Evolutionary conservation across 2,797 vertebrate genomes (phyloP).

Genomic region (Anas capensis): DNA sequence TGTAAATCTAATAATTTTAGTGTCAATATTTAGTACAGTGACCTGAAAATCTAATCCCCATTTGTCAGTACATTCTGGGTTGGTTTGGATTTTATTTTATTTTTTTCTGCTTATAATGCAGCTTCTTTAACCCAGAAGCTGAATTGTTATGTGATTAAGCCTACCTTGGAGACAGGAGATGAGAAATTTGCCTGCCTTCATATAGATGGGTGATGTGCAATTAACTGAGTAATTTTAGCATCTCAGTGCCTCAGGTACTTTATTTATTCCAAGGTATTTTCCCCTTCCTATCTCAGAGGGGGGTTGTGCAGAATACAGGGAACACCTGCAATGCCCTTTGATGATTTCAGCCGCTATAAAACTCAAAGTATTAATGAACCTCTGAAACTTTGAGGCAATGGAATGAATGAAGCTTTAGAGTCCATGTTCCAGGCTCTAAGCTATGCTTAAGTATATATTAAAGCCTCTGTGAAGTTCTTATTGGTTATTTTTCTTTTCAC

Average conservation of each 20-base stretch:
- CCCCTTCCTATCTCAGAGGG: not conserved
- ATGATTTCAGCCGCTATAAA: not conserved
- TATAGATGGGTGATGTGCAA: not conserved
- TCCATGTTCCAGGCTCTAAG: not conserved
- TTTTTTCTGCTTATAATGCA: not conserved
- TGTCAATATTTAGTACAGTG: not conserved
- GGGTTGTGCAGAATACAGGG: not conserved
- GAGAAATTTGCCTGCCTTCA: not conserved
- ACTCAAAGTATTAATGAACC: not conserved
- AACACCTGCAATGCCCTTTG: not conserved
- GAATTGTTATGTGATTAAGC: not conserved
- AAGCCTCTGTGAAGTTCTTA: not conserved
- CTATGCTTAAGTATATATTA: not conserved
- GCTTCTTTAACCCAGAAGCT: not conserved
- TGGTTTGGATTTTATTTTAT: not conserved
- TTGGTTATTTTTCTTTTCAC: not conserved
- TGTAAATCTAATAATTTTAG: not conserved
- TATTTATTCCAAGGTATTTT: not conserved
- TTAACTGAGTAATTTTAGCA: not conserved
- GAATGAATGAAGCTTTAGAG: not conserved
- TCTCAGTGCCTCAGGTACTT: not conserved
- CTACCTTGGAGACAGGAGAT: not conserved
- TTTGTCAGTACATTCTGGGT: not conserved
- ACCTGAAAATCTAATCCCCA: not conserved
- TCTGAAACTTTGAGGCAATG: not conserved